phyloP scores from a whole-genome alignment of 2,888 invertebrate species.

The Cephus spinipes region DNA sequence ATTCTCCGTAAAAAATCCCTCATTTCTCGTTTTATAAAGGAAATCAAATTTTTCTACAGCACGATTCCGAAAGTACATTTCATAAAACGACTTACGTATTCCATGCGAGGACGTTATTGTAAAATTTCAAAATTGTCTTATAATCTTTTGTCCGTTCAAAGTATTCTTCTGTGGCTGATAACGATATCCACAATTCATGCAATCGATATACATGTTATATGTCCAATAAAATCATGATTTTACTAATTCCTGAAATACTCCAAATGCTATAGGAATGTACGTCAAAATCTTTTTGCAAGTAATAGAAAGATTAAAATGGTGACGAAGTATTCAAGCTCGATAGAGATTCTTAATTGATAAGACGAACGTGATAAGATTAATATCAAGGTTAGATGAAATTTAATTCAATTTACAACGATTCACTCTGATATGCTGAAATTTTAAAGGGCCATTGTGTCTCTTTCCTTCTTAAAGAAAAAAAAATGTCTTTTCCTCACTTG shows the following conservation, averaged over 20 bases:
- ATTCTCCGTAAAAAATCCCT: conserved; percentile 14
- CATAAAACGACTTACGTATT: neutral
- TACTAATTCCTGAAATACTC: neutral
- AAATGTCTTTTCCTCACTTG: neutral
- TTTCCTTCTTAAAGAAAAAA: neutral
- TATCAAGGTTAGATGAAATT: conserved; percentile 12
- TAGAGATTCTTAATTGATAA: conserved; percentile 27
- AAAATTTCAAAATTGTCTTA: neutral
- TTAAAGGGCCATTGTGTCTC: neutral
- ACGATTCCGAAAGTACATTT: too few relatives aligned
- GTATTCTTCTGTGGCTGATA: neutral
- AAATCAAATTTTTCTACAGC: neutral
- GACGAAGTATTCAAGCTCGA: neutral
- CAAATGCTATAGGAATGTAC: neutral
- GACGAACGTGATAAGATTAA: conserved; percentile 27
- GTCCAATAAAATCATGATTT: neutral
- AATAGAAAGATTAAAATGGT: neutral
- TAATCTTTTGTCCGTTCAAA: neutral
- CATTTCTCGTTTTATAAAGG: conserved; percentile 14
- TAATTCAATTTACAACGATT: conserved; percentile 16
- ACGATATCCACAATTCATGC: neutral
- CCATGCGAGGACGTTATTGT: neutral
- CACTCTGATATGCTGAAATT: neutral
- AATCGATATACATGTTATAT: neutral
- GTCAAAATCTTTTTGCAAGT: neutral